Evolutionary conservation across 2,888 invertebrate species (phyloP).

Genomic region (Chouioia cunea): DNA sequence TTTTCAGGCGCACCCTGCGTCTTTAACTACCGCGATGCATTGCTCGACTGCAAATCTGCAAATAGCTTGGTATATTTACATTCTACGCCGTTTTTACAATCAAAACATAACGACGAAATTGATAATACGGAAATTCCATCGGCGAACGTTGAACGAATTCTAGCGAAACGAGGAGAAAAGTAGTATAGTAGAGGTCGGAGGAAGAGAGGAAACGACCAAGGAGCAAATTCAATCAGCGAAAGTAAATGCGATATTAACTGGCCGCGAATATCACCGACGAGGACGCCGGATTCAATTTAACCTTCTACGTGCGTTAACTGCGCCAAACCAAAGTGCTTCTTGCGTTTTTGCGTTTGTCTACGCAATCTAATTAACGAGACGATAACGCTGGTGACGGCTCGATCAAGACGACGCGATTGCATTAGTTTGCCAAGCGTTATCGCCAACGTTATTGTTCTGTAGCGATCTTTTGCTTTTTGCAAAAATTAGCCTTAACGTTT

Average conservation of each 20-base stretch:
- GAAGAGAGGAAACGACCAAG: too few species aligned
- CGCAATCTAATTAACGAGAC: conserved; percentile 40
- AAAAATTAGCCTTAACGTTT: too few species aligned
- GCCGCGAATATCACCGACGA: conserved; percentile 28
- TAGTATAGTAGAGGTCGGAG: too few species aligned
- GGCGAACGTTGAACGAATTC: not conserved
- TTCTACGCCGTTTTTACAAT: too few species aligned
- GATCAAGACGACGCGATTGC: conserved; percentile 7
- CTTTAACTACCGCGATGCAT: too few species aligned
- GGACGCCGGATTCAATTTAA: conserved; percentile 35
- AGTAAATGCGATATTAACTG: conserved; percentile 35
- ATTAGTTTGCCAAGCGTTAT: conserved; percentile 17
- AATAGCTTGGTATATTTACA: too few species aligned
- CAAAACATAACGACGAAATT: too few species aligned
- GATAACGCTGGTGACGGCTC: conserved; percentile 30
- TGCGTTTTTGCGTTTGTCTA: conserved; percentile 34
- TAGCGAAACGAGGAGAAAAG: too few species aligned
- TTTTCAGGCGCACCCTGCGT: conserved; percentile 8
- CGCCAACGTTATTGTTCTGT: conserved; percentile 2
- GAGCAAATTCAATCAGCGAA: conserved; percentile 30
- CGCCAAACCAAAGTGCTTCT: not conserved
- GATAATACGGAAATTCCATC: not conserved
- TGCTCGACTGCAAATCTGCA: too few species aligned
- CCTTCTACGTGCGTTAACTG: not conserved
- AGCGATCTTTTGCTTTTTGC: too few species aligned